phyloP scores from a whole-genome alignment of 1,140 invertebrate species.

The Drosophila tristis region DNA sequence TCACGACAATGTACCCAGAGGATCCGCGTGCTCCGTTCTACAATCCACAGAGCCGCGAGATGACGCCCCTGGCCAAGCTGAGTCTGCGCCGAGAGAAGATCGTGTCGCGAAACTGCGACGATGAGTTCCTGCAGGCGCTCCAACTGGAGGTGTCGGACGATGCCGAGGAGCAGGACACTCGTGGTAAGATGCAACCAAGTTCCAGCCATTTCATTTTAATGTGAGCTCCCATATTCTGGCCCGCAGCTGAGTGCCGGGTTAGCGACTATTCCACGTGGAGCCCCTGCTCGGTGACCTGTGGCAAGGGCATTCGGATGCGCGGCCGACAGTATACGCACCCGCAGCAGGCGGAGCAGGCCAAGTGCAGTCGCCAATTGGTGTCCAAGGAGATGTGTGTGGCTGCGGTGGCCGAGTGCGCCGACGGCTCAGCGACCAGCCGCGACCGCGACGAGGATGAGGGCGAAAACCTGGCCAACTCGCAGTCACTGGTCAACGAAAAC shows the following conservation, averaged over 20 bases:
- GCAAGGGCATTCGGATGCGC: conserved; percentile 94
- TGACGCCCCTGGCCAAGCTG: conserved; percentile 92
- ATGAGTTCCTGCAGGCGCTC: conserved; percentile 87
- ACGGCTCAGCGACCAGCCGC: conserved; percentile 12
- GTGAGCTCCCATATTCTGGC: neutral
- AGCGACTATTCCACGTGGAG: conserved; percentile 91
- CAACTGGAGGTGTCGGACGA: conserved; percentile 89
- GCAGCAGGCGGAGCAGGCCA: conserved; percentile 90
- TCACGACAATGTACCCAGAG: conserved; percentile 94
- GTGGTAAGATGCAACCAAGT: conserved; percentile 86
- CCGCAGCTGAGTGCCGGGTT: conserved; percentile 91
- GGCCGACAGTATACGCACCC: conserved; percentile 90
- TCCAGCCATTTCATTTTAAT: neutral
- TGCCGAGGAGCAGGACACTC: conserved; percentile 88
- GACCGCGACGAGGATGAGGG: conserved; percentile 82
- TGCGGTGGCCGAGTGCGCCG: conserved; percentile 88
- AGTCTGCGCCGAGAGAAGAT: conserved; percentile 90
- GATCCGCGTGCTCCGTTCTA: conserved; percentile 96
- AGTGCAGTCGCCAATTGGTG: conserved; percentile 92
- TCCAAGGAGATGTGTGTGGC: conserved; percentile 95
- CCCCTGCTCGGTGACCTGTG: conserved; percentile 93
- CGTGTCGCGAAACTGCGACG: conserved; percentile 89
- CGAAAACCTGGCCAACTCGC: conserved; percentile 78
- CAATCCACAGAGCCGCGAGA: conserved; percentile 89
- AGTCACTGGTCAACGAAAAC: conserved; percentile 66